These are phyloP conservation scores for Cyclopterus lumpus DNA, from an alignment of 2,797 vertebrate genomes.

Conservation along the genomic window DNA sequence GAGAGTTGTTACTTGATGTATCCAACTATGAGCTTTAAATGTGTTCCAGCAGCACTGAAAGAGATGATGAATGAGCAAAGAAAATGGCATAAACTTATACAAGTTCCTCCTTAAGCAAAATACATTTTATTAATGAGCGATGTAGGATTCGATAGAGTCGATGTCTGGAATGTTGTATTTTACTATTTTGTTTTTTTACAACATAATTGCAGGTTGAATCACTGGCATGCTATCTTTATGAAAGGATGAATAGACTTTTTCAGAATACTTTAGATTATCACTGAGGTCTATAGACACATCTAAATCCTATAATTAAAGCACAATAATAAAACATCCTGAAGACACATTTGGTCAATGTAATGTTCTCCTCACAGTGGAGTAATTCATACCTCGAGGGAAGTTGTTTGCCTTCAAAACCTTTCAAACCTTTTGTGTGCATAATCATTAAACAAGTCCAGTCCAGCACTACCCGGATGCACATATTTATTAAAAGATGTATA, in stretches of 20 bases:
- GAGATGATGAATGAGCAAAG: background rate
- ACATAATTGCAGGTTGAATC: constrained; percentile 1
- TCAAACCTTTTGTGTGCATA: background rate
- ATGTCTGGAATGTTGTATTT: background rate
- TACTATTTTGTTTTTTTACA: background rate
- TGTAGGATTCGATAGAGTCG: background rate
- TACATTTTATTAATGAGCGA: background rate
- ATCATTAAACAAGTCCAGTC: constrained; percentile 14
- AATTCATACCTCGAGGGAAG: constrained; percentile 14
- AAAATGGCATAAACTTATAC: background rate
- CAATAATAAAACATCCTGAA: constrained; percentile 10
- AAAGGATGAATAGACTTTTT: background rate
- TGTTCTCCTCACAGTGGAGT: constrained; percentile 17
- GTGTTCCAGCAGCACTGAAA: background rate
- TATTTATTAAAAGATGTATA: constrained; percentile 31
- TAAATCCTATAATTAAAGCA: constrained; percentile 12
- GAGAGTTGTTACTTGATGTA: background rate
- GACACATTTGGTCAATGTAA: background rate
- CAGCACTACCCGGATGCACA: background rate
- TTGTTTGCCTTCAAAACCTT: constrained; percentile 16
- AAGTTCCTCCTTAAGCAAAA: background rate
- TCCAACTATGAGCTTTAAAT: background rate
- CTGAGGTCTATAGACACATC: background rate
- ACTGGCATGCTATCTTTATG: background rate
- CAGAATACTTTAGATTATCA: background rate